Evolutionary conservation across 2,113 vertebrate genomes (phyloP).

Genomic region (Laticauda colubrina): DNA sequence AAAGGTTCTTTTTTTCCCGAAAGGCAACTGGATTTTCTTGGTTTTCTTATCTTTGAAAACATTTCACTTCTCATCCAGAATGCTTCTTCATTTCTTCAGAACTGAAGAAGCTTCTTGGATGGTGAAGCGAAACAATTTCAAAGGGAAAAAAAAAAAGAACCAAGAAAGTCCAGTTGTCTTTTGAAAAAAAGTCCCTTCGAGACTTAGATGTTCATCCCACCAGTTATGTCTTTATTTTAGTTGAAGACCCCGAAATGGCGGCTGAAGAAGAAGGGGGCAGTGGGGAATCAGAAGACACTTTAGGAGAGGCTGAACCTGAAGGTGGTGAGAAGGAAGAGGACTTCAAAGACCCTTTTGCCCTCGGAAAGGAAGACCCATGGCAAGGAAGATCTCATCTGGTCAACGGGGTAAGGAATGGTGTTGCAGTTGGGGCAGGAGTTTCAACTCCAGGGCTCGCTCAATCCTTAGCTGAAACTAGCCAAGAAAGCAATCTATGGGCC

Average conservation of each 20-base stretch:
- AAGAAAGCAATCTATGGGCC: neutral
- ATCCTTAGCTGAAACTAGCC: neutral
- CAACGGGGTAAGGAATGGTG: neutral
- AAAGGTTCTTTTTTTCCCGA: too few relatives aligned
- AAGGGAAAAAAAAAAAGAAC: neutral
- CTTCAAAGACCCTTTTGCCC: neutral
- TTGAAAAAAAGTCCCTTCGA: neutral
- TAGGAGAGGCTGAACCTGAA: neutral
- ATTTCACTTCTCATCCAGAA: neutral
- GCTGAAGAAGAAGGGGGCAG: conserved; percentile 10
- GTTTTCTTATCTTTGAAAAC: neutral
- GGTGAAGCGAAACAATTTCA: neutral
- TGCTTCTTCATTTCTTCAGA: too few relatives aligned
- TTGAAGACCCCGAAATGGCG: neutral
- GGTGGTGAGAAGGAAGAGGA: neutral
- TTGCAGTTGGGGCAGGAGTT: neutral
- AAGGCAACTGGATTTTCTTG: too few relatives aligned
- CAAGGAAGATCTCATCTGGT: neutral
- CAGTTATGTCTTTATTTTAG: neutral
- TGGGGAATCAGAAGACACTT: neutral
- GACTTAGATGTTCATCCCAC: neutral
- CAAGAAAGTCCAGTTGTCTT: neutral
- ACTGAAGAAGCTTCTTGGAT: too few relatives aligned
- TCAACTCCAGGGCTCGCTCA: neutral
- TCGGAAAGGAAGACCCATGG: neutral